Base-by-base conservation (phyloP, 2,888 invertebrate genomes). In the Aphidoletes aphidimyza region DNA sequence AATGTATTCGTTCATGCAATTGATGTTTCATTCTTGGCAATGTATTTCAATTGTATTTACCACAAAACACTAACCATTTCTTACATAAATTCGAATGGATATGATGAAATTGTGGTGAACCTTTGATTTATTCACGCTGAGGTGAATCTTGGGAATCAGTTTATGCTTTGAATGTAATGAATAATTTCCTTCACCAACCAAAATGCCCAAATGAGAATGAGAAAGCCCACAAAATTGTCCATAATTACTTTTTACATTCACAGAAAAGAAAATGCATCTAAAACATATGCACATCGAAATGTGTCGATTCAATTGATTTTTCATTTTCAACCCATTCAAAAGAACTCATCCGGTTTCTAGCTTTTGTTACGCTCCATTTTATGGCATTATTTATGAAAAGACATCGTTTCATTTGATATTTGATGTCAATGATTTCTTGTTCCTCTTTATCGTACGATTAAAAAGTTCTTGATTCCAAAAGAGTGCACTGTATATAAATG, bases 241-340 rank as follows among this genome's bases (percentile, higher is more conserved):
- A 47, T 47, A 19, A n/a, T n/a, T n/a, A n/a, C n/a, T n/a, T n/a
- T n/a, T n/a, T n/a, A n/a, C n/a, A n/a, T n/a, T n/a, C n/a, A n/a
- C n/a, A 69, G 34, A 30, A 69, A 69, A 69, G 30, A 69, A 3
- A 1, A 22, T 54, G 22, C 8, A 54, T 22, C 54, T 22, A 26
- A 54, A 54, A 54, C 54, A 69, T 69, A 69, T 69, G 34, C 69
- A 17, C 69, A 69, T 69, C 34, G 11, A 30, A 69, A 2, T 69
- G 34, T n/a, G 42, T 42, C 26, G 17, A n/a, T 69, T 69, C 30
- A 69, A 69, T 69, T 69, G 69, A 69, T 69, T 69, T 69, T 69
- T 69, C 30, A 69, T 30, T 69, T 69, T 14, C 30, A 69, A 30
- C 69, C 30, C 69, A 69, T 69, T 11, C 34, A 69, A 69, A 39